A percentile compares a stretch with the other conserved stretches of the same genome.
Conservation (phyloP, 2,797 vertebrate species). For the Helostoma temminkii region DNA sequence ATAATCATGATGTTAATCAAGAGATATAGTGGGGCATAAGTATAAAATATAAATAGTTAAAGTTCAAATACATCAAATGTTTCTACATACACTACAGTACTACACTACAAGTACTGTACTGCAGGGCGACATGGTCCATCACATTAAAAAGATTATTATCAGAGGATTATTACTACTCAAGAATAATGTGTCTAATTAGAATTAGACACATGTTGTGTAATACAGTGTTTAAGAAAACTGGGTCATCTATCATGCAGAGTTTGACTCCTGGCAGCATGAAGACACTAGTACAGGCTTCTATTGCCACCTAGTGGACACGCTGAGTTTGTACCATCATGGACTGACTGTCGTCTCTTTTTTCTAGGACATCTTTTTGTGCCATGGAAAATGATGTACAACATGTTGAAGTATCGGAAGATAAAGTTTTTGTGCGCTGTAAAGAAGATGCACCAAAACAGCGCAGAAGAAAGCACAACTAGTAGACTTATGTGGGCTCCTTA, state of each 20-base stretch:
- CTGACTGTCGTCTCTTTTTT: conserved; percentile 30
- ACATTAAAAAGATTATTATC: background rate
- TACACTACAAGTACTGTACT: background rate
- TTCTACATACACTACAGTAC: too few relatives aligned
- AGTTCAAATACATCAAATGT: background rate
- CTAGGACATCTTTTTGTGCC: conserved; percentile 89
- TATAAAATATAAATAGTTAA: background rate
- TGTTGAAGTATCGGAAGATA: conserved; percentile 86
- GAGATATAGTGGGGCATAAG: background rate
- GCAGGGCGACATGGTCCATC: too few relatives aligned
- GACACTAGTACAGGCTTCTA: conserved; percentile 23
- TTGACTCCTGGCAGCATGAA: background rate
- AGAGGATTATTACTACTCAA: background rate
- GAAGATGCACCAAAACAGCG: conserved; percentile 39
- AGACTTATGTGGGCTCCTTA: background rate
- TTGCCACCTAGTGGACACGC: conserved; percentile 72
- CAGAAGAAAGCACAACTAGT: conserved; percentile 46
- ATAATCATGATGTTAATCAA: too few relatives aligned
- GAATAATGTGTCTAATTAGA: background rate
- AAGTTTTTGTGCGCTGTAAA: conserved; percentile 89
- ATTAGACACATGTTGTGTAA: background rate
- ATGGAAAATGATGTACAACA: conserved; percentile 81
- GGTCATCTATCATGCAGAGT: background rate
- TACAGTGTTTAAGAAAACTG: background rate
- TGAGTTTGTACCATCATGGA: too few relatives aligned